Conservation (phyloP, 2,888 invertebrate species). For the Parascotia fuliginaria region DNA sequence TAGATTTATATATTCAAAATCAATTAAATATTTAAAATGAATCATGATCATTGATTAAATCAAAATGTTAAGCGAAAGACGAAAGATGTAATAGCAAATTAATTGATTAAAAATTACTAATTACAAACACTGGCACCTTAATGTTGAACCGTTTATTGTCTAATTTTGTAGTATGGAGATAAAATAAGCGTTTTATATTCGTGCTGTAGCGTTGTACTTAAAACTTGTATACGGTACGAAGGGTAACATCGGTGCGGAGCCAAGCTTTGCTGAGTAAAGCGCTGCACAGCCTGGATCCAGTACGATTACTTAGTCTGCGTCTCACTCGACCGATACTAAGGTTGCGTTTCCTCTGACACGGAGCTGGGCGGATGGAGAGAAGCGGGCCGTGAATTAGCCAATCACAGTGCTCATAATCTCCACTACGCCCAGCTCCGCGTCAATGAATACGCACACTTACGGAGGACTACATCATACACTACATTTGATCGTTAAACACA, state of each 20-base stretch:
- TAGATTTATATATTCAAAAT: slow-evolving; percentile 56
- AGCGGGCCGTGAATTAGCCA: too few relatives aligned
- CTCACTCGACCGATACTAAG: slow-evolving; percentile 12
- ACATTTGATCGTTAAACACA: slow-evolving; percentile 23
- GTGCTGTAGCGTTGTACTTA: slow-evolving; percentile 22
- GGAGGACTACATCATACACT: slow-evolving; percentile 15
- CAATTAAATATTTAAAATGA: slow-evolving; percentile 54
- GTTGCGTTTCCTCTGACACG: too few relatives aligned
- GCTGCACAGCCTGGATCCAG: not conserved
- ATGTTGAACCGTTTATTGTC: slow-evolving; percentile 60
- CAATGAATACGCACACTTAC: too few relatives aligned
- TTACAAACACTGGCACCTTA: slow-evolving; percentile 72
- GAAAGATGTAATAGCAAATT: slow-evolving; percentile 49
- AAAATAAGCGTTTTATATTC: slow-evolving; percentile 16
- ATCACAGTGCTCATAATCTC: too few relatives aligned
- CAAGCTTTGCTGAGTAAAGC: not conserved
- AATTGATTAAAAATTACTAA: slow-evolving; percentile 49
- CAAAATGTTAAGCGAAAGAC: slow-evolving; percentile 53
- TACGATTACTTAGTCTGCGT: slow-evolving; percentile 12
- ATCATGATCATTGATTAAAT: slow-evolving; percentile 53
- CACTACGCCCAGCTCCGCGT: too few relatives aligned
- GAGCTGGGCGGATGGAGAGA: too few relatives aligned
- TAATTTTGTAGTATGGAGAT: slow-evolving; percentile 26
- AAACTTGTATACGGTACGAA: slow-evolving; percentile 8
- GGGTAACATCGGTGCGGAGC: not conserved